Conservation (phyloP, 1,140 invertebrate species). For the Littorina saxatilis region DNA sequence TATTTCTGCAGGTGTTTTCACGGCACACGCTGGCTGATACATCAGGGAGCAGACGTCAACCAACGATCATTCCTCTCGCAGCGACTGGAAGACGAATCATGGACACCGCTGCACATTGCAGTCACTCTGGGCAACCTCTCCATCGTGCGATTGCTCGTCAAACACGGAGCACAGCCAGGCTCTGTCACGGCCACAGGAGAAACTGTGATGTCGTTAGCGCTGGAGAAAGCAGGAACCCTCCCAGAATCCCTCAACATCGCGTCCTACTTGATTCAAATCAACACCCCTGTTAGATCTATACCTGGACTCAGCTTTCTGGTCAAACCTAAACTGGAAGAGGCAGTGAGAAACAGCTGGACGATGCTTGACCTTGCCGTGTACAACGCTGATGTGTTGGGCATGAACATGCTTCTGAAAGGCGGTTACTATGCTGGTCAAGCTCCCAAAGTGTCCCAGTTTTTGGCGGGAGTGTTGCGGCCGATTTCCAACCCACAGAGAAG, state of each 20-base stretch:
- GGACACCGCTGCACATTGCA: conserved; percentile 1
- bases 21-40: not conserved
- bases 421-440: not conserved
- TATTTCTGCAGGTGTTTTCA: not conserved
- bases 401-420: not conserved
- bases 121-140: not conserved
- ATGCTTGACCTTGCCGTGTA: not conserved
- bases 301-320: not conserved
- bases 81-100: conserved; percentile 5
- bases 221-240: not conserved
- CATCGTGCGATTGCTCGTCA: not conserved
- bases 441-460: not conserved
- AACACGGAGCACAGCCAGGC: not conserved
- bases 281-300: not conserved
- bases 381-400: not conserved
- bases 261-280: not conserved
- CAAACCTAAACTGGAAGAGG: not conserved
- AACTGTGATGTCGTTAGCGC: not conserved
- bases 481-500: not conserved
- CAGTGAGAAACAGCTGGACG: not conserved
- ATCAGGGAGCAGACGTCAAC: not conserved
- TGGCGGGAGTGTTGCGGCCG: not conserved
- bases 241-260: not conserved
- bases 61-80: not conserved
- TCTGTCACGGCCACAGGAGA: not conserved